phyloP scores from a whole-genome alignment of 2,113 vertebrate genomes.

The western clawed frog (Xenopus tropicalis) region UCB_Xtro_10.0 CM004446.2:113110501-113111000 shows the following conservation, averaged over 20 bases:
- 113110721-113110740: constrained; percentile 27
- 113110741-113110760: constrained; percentile 35
- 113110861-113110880: background rate
- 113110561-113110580: constrained; percentile 44
- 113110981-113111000: too few species aligned
- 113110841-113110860: constrained; percentile 1
- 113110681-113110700: constrained; percentile 24
- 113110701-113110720: constrained; percentile 38
- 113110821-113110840: constrained; percentile 26
- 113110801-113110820: constrained; percentile 23
- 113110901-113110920: background rate
- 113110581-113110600: constrained; percentile 36
- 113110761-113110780: constrained; percentile 32
- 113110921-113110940: too few species aligned
- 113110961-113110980: too few species aligned
- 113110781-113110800: constrained; percentile 12
- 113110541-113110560: constrained; percentile 40
- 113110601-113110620: constrained; percentile 28
- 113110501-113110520: constrained; percentile 18
- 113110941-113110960: too few species aligned
- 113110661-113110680: constrained; percentile 38
- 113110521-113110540: constrained; percentile 31
- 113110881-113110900: background rate
- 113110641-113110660: constrained; percentile 35
- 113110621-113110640: constrained; percentile 41